A percentile compares a stretch with the other conserved stretches of the same genome.
Conservation (phyloP, 1,140 invertebrate species). For the Zaprionus inermis region DNA sequence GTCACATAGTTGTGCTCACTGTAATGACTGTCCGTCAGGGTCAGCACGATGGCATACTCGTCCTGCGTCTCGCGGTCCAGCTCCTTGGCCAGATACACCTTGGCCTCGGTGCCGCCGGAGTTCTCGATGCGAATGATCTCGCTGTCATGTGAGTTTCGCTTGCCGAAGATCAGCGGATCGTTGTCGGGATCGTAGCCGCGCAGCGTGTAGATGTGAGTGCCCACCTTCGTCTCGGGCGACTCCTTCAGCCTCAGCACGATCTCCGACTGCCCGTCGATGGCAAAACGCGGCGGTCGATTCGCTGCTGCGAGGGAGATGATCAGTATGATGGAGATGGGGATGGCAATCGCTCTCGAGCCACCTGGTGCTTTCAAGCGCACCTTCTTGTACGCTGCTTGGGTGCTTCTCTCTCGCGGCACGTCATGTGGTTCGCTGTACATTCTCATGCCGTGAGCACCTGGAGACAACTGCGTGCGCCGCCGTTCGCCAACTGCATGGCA, state of each 20-base stretch:
- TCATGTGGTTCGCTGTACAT: slow-evolving; percentile 60
- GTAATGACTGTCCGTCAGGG: slow-evolving; percentile 94
- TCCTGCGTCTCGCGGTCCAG: slow-evolving; percentile 95
- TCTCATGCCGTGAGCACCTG: slow-evolving; percentile 35
- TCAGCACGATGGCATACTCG: slow-evolving; percentile 94
- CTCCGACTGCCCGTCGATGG: slow-evolving; percentile 94
- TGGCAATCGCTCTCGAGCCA: not conserved
- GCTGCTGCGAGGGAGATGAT: slow-evolving; percentile 27
- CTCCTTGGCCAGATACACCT: slow-evolving; percentile 94
- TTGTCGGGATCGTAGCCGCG: slow-evolving; percentile 93
- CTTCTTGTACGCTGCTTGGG: slow-evolving; percentile 60
- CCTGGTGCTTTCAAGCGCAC: slow-evolving; percentile 70
- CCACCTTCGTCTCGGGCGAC: slow-evolving; percentile 92
- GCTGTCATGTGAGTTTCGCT: slow-evolving; percentile 90
- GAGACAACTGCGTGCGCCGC: slow-evolving; percentile 43
- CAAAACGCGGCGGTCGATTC: slow-evolving; percentile 92
- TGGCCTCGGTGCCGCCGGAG: slow-evolving; percentile 91
- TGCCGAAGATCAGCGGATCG: slow-evolving; percentile 92
- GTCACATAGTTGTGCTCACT: slow-evolving; percentile 95
- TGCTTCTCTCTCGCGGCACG: not conserved
- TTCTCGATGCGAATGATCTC: slow-evolving; percentile 94
- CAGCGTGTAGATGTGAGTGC: slow-evolving; percentile 92
- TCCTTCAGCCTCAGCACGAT: slow-evolving; percentile 95
- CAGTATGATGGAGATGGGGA: slow-evolving; percentile 30
- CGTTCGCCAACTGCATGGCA: slow-evolving; percentile 53